phyloP scores from a whole-genome alignment of 2,113 vertebrate genomes.

The Nibea albiflora region DNA sequence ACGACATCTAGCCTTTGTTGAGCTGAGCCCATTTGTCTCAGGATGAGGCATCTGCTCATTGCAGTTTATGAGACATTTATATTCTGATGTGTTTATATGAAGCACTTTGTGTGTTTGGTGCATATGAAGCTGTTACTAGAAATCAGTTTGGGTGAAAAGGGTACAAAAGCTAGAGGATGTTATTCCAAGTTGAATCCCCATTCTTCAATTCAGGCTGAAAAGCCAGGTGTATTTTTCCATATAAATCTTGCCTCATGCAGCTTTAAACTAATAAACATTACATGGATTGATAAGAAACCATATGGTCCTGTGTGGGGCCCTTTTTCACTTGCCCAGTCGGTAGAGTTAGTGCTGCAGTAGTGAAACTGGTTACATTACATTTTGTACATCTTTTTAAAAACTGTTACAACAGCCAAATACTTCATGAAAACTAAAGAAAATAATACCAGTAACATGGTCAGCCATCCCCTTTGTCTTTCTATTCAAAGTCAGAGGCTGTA shows the following conservation, averaged over 20 bases:
- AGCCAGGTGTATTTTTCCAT: constrained; percentile 22
- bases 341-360: constrained; percentile 7
- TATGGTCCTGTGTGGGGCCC: constrained; percentile 42
- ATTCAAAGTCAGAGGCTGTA: constrained; percentile 2
- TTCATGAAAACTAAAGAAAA: background rate
- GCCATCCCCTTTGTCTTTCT: background rate
- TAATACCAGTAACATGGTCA: background rate
- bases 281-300: constrained; percentile 43
- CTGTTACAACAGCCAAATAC: background rate
- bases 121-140: background rate
- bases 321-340: constrained; percentile 3
- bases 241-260: constrained; percentile 25
- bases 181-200: background rate
- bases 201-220: constrained; percentile 9
- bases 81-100: constrained; percentile 12
- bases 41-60: constrained; percentile 36
- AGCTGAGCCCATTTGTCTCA: constrained; percentile 26
- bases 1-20: constrained; percentile 36
- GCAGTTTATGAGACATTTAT: constrained; percentile 8
- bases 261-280: constrained; percentile 41
- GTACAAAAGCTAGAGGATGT: background rate
- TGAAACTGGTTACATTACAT: background rate
- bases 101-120: constrained; percentile 6
- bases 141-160: background rate
- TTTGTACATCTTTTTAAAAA: background rate